phyloP scores from a whole-genome alignment of 1,140 invertebrate genomes.

The Drosophila neocordata region DNA sequence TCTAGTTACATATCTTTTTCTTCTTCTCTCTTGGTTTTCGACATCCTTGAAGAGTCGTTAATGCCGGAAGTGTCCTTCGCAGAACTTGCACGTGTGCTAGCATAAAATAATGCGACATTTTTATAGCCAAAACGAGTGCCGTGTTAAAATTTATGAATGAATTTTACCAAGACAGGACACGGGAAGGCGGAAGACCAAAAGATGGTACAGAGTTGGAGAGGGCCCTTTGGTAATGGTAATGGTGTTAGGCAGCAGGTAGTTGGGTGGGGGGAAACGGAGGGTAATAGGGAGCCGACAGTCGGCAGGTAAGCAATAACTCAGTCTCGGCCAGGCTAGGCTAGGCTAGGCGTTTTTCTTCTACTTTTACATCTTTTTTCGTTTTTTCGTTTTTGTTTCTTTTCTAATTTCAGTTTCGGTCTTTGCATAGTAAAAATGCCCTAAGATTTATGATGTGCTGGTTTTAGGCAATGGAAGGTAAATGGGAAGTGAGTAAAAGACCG shows the following conservation, averaged over 20 bases:
- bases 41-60: constrained; percentile 59
- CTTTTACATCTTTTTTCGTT: constrained; percentile 1
- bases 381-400: constrained; percentile 39
- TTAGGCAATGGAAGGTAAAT: constrained; percentile 32
- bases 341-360: constrained; percentile 11
- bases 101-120: constrained; percentile 76
- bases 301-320: constrained; percentile 56
- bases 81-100: constrained; percentile 53
- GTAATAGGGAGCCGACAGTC: constrained; percentile 19
- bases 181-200: background rate
- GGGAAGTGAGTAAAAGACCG: constrained; percentile 30
- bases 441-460: constrained; percentile 67
- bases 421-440: constrained; percentile 65
- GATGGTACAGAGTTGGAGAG: background rate
- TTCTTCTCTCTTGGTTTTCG: constrained; percentile 2
- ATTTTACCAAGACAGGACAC: constrained; percentile 44
- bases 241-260: background rate
- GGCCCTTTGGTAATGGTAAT: background rate
- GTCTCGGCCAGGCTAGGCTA: constrained; percentile 36
- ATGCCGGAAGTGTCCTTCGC: constrained; percentile 74
- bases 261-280: background rate
- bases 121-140: constrained; percentile 70
- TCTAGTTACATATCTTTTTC: constrained; percentile 10
- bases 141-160: constrained; percentile 76
- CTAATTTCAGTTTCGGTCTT: constrained; percentile 56